A percentile compares a stretch with the other conserved stretches of the same genome.
Conservation (phyloP, 1,140 invertebrate genomes). For the Drosophila sucinea region DNA sequence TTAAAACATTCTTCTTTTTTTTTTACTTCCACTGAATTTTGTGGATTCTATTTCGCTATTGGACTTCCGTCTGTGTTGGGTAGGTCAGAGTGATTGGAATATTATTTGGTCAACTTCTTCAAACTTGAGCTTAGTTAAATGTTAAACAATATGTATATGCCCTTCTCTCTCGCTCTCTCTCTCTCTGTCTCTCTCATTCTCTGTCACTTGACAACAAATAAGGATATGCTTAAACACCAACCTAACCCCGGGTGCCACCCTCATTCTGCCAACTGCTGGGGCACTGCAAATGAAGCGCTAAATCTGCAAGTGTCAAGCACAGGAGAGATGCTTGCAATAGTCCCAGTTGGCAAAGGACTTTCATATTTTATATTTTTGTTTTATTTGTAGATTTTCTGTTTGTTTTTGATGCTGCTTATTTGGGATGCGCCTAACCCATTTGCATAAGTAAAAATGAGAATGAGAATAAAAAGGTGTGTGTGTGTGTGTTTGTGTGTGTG, state of each 20-base stretch:
- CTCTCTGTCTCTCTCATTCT: too few species aligned
- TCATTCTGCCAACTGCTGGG: not conserved
- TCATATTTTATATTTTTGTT: constrained; percentile 13
- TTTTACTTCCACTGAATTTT: too few species aligned
- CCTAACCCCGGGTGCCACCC: not conserved
- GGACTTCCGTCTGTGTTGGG: too few species aligned
- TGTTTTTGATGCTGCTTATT: constrained; percentile 33
- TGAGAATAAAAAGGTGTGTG: constrained; percentile 8
- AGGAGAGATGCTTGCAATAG: constrained; percentile 45
- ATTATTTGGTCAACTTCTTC: not conserved
- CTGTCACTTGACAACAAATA: constrained; percentile 8
- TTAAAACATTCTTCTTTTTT: too few species aligned
- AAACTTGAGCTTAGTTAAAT: not conserved
- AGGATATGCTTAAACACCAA: constrained; percentile 3
- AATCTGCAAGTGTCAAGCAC: constrained; percentile 73
- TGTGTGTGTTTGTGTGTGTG: constrained; percentile 15
- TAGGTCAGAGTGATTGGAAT: too few species aligned
- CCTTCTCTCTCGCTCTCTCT: not conserved
- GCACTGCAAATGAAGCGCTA: constrained; percentile 67
- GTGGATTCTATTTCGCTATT: too few species aligned
- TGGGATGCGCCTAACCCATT: constrained; percentile 59
- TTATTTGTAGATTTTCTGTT: constrained; percentile 11
- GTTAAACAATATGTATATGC: not conserved
- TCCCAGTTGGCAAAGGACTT: constrained; percentile 18
- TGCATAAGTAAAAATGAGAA: constrained; percentile 44